These are phyloP conservation scores for Thalpophila matura DNA, from an alignment of 2,888 invertebrate species.

Conservation along the genomic window DNA sequence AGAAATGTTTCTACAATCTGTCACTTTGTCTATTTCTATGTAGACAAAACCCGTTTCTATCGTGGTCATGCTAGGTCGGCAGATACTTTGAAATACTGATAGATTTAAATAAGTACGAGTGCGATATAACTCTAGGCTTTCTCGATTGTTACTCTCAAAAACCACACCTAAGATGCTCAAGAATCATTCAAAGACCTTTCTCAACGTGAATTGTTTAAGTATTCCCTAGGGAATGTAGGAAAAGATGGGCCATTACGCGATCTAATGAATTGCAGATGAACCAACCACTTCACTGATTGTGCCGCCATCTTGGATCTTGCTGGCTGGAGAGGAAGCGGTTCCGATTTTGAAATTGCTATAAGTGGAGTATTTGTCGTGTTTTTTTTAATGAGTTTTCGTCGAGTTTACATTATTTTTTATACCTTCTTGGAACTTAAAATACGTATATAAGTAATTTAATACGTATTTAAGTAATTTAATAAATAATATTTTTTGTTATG, in stretches of 20 bases:
- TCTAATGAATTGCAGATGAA: conserved; percentile 65
- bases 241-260: conserved; percentile 50
- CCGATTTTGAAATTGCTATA: conserved; percentile 18
- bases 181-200: not conserved
- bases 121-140: not conserved
- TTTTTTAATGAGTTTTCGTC: not conserved
- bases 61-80: too few species aligned
- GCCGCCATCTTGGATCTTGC: conserved; percentile 45
- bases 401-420: too few species aligned
- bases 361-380: not conserved
- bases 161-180: not conserved
- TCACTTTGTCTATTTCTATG: too few species aligned
- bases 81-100: too few species aligned
- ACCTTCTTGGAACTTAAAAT: too few species aligned
- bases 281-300: conserved; percentile 60
- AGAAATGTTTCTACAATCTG: too few species aligned
- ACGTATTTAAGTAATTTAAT: too few species aligned
- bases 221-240: conserved; percentile 21
- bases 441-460: too few species aligned
- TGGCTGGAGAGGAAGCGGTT: conserved; percentile 21
- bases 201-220: conserved; percentile 17
- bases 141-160: not conserved
- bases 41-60: too few species aligned
- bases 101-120: too few species aligned
- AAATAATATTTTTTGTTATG: too few species aligned